Evolutionary conservation across 2,888 invertebrate genomes (phyloP), one percentile per base, ranked within the genome.

Genomic region (Sesamia inferens): DNA sequence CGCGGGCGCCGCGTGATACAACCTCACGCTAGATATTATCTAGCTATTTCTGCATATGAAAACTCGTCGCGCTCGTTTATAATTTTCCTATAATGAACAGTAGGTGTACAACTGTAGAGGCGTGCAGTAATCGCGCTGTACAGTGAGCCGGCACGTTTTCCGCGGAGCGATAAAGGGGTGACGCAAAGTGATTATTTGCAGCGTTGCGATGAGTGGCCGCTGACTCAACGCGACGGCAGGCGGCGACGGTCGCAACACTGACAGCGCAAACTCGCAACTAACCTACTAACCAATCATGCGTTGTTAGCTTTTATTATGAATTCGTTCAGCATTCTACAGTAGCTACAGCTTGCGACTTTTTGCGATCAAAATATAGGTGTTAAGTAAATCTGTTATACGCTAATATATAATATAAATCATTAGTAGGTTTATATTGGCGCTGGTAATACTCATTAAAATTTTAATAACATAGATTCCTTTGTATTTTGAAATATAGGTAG

Each of bases 101-200:
- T 87, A 83, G 87, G 84, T 88, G 82, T 78, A 82, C 57, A 72
- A 61, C 59, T 82, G 82, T 87, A 88, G 87, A 89, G 86, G 87
- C 86, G 87, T 87, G 88, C 87, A 88, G 88, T 90, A 88, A 88
- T 89, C 83, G 84, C 79, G 74, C 87, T 87, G 89, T 90, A 94
- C 92, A 94, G 92, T 93, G 91, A 91, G 90, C 88, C 89, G 92
- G 90, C 92, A 92, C 91, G 92, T 94, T 94, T 94, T 93, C 93
- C 92, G 88, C 89, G 88, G 89, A 91, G 90, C 93, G 94, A 95
- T 95, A 95, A 94, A 94, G 89, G 91, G 95, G 92, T 95, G 95
- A 95, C 95, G 96, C 95, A 95, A 95, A 95, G 92, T 94, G 93
- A 95, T 95, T 95, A 96, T 95, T 96, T 94, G 94, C 95, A 94